Evolutionary conservation across 2,888 invertebrate genomes (phyloP), one percentile per base, ranked within the genome.

Genomic region (Synergus japonicus): DNA sequence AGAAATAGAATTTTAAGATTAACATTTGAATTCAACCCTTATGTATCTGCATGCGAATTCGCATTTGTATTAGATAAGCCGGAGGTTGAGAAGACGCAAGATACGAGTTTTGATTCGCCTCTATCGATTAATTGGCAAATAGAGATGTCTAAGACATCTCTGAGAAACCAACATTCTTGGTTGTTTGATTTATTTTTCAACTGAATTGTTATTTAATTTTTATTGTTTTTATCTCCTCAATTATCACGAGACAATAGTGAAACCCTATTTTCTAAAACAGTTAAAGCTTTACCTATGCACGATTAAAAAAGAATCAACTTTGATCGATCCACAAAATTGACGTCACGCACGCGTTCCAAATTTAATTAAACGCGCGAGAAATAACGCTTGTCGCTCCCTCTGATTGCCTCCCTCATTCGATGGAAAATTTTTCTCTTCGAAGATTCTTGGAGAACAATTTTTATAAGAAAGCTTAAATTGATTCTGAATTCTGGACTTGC

Each of bases 101-200:
- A 44, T 44, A n/a, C 15, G 37, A 60, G 84, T 89, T 89, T 90
- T 82, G 89, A 90, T 89, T 88, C 81, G 82, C 85, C 81, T 78
- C 81, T 88, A 90, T 90, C 87, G 89, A 90, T 88, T 85, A 85
- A 81, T 86, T 85, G 79, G 83, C 80, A 88, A 88, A 89, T 88
- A 88, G 88, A 87, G 84, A 82, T 78, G 58, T 58, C 41, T n/a
- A 41, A 65, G 15, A 41, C n/a, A 41, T 65, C 37, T 41, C 41
- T 41, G 65, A 43, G 8, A 37, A 13, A 37, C 49, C 8, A 9
- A 54, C n/a, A 54, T 8, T n/a, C n/a, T 54, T 15, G 5, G 37
- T 5, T 37, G 5, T 37, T 37, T 37, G 37, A 37, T 37, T 37
- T 37, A 37, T 37, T 37, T 37, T 7, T 37, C 37, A 37, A 37